Percentiles rank a stretch among this genome's conserved stretches.
Conservation (phyloP, 2,888 invertebrate genomes). For the Dicranocentrus wangi region DNA sequence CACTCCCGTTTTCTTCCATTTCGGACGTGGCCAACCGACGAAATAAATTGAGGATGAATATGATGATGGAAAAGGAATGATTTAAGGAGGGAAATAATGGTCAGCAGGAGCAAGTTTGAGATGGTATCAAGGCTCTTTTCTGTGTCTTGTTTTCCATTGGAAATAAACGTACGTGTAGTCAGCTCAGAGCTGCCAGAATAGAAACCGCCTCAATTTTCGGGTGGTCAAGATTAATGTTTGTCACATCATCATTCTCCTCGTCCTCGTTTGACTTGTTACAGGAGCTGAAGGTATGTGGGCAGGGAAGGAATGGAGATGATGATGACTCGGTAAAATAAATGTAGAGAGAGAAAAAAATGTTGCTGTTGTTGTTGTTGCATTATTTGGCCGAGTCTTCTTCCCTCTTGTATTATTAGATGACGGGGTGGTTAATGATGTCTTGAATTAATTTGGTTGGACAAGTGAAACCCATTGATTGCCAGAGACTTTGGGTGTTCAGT, state of each 20-base stretch:
- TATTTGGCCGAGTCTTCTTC: no score
- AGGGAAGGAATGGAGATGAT: background rate
- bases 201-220: slow-evolving; percentile 48
- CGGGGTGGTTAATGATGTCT: slow-evolving; percentile 43
- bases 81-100: slow-evolving; percentile 58
- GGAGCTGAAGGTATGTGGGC: slow-evolving; percentile 15
- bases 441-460: slow-evolving; percentile 47
- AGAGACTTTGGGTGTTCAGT: no score
- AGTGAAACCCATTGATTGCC: no score
- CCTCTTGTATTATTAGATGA: no score
- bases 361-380: background rate
- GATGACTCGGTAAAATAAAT: slow-evolving; percentile 21
- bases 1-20: slow-evolving; percentile 47
- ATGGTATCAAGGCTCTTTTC: slow-evolving; percentile 29
- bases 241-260: slow-evolving; percentile 40
- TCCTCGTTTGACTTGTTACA: no score
- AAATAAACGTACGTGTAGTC: no score
- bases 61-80: slow-evolving; percentile 28
- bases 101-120: slow-evolving; percentile 57
- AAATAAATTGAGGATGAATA: background rate
- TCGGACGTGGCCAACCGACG: background rate
- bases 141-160: no score
- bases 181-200: slow-evolving; percentile 7
- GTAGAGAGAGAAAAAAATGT: background rate
- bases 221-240: slow-evolving; percentile 55